Percentiles rank a stretch among this genome's conserved stretches.
phyloP scores from a whole-genome alignment of 2,797 vertebrate species.

The Anableps anableps region DNA sequence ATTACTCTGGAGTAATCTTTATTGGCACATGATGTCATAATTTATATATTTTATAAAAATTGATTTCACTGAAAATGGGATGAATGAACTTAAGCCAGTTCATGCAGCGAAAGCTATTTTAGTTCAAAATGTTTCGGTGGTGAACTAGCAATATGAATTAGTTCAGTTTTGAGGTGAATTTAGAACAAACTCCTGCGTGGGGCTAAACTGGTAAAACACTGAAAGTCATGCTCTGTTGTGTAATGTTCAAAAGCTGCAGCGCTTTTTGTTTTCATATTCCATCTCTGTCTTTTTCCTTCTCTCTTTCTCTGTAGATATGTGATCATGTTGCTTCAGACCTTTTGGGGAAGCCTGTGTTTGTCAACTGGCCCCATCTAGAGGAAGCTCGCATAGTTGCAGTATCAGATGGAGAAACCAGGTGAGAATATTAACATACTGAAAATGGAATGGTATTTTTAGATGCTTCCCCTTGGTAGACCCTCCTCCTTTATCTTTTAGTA shows the following conservation, averaged over 20 bases:
- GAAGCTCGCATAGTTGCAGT: conserved; percentile 93
- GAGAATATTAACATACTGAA: conserved; percentile 57
- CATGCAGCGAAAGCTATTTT: too few species aligned
- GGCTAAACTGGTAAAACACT: too few species aligned
- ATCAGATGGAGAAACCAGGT: conserved; percentile 93
- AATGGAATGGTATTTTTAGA: background rate
- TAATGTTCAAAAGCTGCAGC: background rate
- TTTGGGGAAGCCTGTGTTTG: conserved; percentile 90
- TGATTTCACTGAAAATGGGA: too few species aligned
- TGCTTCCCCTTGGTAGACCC: background rate
- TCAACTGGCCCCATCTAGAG: conserved; percentile 98
- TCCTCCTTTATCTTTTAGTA: background rate
- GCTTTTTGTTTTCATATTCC: background rate
- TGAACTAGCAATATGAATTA: too few species aligned
- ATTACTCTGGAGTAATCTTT: too few species aligned
- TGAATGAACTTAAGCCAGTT: too few species aligned
- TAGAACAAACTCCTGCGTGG: too few species aligned
- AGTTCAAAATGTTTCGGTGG: too few species aligned
- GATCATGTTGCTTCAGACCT: conserved; percentile 83
- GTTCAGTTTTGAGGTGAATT: too few species aligned
- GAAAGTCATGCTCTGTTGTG: too few species aligned
- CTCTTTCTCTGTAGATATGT: conserved; percentile 70
- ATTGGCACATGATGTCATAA: too few species aligned
- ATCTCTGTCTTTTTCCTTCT: background rate
- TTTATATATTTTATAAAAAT: too few species aligned